Evolutionary conservation across 2,113 vertebrate genomes (phyloP), one percentile per base, ranked within the genome.

Genomic region (Lepisosteus osseus): DNA sequence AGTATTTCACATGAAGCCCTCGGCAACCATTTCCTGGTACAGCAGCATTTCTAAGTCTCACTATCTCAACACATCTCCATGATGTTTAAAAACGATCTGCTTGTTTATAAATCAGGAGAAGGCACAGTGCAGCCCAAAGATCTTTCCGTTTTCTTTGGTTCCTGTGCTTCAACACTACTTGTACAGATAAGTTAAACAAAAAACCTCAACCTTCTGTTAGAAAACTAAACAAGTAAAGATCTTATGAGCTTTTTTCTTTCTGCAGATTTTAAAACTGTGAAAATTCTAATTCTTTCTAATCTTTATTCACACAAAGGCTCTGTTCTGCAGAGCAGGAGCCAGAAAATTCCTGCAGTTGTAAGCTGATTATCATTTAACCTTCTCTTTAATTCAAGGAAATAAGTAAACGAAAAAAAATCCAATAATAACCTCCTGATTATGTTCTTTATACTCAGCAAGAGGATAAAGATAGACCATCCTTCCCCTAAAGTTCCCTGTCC

Each of bases 301-400:
- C 87, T 56, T 40, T 56, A 14, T 56, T 43, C 8, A 17, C 67
- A 69, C 65, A 17, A 56, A 65, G 54, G 65, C 62, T 41, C 44
- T 57, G 55, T 44, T 55, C 72, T 78, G 64, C 77, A 78, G 71
- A 86, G 71, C 76, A 87, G 82, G 88, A 86, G 87, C 84, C 80
- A 69, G 68, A 72, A 74, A 87, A 90, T 90, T 84, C 80, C 87
- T 82, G 64, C 13, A 76, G 57, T 71, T 72, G 76, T 90, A 91
- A 91, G 88, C 88, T 72, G 82, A 90, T 92, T 91, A 92, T 54
- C 64, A 79, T 72, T 78, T 73, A 72, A 68, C 77, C 72, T 82
- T 85, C 78, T 83, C 82, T 84, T 86, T 80, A 77, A 51, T 51
- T 1, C 47, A 51, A 51, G 29, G 29, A 83, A 12, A 69, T 73